Conservation (phyloP, 2,113 vertebrate species). For the Protobothrops mucrosquamatus region DNA sequence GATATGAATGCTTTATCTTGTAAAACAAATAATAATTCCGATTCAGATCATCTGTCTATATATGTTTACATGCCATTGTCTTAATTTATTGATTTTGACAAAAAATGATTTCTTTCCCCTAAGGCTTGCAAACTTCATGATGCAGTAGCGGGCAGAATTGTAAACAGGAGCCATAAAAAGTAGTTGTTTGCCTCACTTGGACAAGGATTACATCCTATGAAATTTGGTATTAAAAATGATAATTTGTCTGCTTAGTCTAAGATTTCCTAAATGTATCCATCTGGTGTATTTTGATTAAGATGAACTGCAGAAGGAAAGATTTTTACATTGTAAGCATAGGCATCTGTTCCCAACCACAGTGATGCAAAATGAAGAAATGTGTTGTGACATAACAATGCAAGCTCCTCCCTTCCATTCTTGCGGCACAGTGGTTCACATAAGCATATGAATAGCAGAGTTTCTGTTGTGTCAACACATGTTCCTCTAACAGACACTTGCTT, state of each 20-base stretch:
- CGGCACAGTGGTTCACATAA: no score
- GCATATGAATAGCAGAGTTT: no score
- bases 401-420: no score
- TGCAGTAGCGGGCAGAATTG: slow-evolving; percentile 12
- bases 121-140: background rate
- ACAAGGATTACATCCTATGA: slow-evolving; percentile 7
- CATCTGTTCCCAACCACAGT: no score
- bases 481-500: no score
- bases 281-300: no score
- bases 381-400: no score
- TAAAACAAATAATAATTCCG: slow-evolving; percentile 19
- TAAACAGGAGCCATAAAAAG: background rate
- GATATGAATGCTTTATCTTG: background rate
- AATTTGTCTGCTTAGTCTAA: background rate
- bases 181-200: background rate
- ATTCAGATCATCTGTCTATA: slow-evolving; percentile 10
- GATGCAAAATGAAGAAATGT: no score
- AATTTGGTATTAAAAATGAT: background rate
- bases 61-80: background rate
- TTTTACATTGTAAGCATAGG: no score
- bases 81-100: background rate
- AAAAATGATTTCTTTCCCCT: background rate
- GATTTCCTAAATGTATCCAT: no score
- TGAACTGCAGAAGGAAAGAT: no score
- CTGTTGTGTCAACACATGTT: no score